A percentile compares a stretch with the other conserved stretches of the same genome.
These are phyloP conservation scores for Hypercompe scribonia DNA, from an alignment of 2,888 invertebrate genomes.

Conservation along the genomic window DNA sequence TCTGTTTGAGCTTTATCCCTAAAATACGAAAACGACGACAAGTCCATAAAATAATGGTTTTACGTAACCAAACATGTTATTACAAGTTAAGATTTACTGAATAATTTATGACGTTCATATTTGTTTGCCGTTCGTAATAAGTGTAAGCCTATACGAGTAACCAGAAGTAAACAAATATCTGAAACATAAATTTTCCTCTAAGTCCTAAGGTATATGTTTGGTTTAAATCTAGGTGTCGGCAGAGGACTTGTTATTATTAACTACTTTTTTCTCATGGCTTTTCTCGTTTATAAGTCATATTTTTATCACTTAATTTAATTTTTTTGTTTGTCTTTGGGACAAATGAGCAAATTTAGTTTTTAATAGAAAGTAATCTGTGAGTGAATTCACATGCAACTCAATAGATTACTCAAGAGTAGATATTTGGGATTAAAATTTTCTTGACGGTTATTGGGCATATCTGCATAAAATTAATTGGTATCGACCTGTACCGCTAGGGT, in stretches of 20 bases:
- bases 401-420: too few species aligned
- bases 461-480: too few species aligned
- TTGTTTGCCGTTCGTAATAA: conserved; percentile 24
- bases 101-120: conserved; percentile 34
- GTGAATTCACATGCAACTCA: too few species aligned
- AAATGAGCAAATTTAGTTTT: too few species aligned
- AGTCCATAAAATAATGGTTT: background rate
- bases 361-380: too few species aligned
- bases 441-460: too few species aligned
- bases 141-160: background rate
- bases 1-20: background rate
- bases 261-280: background rate
- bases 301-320: too few species aligned
- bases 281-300: background rate
- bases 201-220: background rate
- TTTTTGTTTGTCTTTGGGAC: too few species aligned
- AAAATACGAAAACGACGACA: background rate
- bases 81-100: conserved; percentile 34
- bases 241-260: background rate
- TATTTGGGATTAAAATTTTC: too few species aligned
- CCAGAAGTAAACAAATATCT: background rate
- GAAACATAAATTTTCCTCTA: background rate
- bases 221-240: background rate
- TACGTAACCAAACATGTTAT: conserved; percentile 26
- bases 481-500: too few species aligned